Percentiles rank a stretch among this genome's conserved stretches.
phyloP scores from a whole-genome alignment of 1,140 invertebrate species.

The Tetraneura akinire region DNA sequence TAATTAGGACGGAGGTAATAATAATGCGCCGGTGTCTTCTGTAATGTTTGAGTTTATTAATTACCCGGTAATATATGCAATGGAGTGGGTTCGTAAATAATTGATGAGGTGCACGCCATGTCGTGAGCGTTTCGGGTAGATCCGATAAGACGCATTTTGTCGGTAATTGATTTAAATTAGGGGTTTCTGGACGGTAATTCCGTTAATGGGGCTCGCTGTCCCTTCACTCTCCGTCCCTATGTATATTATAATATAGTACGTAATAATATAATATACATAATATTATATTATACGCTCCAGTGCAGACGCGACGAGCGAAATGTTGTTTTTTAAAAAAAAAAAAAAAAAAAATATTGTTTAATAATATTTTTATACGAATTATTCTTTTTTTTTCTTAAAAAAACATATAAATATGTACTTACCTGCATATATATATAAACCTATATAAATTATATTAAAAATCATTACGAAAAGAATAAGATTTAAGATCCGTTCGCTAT shows the following conservation, averaged over 20 bases:
- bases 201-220: constrained; percentile 40
- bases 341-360: too few relatives aligned
- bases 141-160: constrained; percentile 51
- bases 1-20: constrained; percentile 10
- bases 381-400: too few relatives aligned
- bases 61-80: constrained; percentile 47
- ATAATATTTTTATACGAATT: too few relatives aligned
- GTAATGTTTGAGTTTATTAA: constrained; percentile 42
- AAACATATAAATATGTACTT: too few relatives aligned
- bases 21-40: constrained; percentile 25
- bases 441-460: too few relatives aligned
- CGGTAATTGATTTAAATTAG: constrained; percentile 52
- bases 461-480: too few relatives aligned
- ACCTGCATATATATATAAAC: too few relatives aligned
- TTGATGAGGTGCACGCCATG: constrained; percentile 49
- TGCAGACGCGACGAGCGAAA: not conserved
- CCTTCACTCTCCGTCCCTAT: too few relatives aligned
- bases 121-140: constrained; percentile 42
- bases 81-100: constrained; percentile 40
- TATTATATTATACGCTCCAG: not conserved
- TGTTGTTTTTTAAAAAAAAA: too few relatives aligned
- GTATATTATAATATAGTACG: too few relatives aligned
- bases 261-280: not conserved
- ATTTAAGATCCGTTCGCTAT: too few relatives aligned
- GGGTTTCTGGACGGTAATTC: constrained; percentile 48